phyloP scores from a whole-genome alignment of 2,888 invertebrate genomes.

The Drosophila phalerata region DNA sequence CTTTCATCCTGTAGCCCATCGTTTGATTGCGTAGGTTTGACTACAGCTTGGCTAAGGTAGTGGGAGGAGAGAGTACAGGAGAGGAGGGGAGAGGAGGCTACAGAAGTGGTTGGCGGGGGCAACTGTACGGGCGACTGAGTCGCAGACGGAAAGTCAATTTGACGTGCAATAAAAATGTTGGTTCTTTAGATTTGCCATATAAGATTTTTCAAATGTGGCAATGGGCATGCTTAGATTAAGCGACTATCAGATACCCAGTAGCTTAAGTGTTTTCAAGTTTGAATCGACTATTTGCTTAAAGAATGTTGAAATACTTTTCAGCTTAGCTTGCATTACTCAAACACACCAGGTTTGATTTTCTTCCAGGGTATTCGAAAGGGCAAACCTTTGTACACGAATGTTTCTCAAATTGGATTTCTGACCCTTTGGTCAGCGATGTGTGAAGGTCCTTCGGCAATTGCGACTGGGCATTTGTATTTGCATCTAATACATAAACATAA shows the following conservation, averaged over 20 bases:
- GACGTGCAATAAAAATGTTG: conserved; percentile 74
- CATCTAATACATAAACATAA: conserved; percentile 82
- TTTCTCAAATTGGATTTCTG: conserved; percentile 78
- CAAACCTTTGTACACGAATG: conserved; percentile 45
- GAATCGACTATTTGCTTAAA: background rate
- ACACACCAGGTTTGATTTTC: background rate
- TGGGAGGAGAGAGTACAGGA: background rate
- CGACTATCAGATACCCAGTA: conserved; percentile 27
- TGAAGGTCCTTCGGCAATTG: conserved; percentile 77
- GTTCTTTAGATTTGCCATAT: conserved; percentile 52
- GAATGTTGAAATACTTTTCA: background rate
- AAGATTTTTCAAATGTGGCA: conserved; percentile 48
- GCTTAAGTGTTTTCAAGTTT: background rate
- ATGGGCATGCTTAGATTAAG: background rate
- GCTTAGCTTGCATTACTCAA: background rate
- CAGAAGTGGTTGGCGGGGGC: background rate
- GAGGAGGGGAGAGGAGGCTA: background rate
- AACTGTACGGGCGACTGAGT: conserved; percentile 47
- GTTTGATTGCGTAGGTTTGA: conserved; percentile 37
- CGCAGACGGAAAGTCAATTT: conserved; percentile 55
- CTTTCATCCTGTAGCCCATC: conserved; percentile 2
- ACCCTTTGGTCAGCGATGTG: conserved; percentile 81
- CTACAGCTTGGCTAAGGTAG: background rate
- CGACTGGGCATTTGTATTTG: conserved; percentile 65
- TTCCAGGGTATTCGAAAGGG: conserved; percentile 43